These are phyloP conservation scores for Cyrtorhinus lividipennis DNA, from an alignment of 1,140 invertebrate genomes.

Conservation along the genomic window DNA sequence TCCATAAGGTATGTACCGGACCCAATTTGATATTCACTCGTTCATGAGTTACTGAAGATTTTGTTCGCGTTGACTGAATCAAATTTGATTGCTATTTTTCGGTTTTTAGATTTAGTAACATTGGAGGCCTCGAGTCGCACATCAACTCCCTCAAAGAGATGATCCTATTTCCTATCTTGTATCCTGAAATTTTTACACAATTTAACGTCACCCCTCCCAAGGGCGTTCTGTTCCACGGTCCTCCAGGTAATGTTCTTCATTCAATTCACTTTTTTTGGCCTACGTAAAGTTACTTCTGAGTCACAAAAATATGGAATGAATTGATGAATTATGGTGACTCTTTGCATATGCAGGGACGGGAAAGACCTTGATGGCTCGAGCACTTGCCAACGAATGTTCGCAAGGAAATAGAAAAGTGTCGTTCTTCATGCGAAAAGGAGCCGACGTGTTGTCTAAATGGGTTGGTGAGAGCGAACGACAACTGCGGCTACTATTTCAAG, in stretches of 20 bases:
- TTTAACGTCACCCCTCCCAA: constrained; percentile 71
- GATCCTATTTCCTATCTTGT: constrained; percentile 74
- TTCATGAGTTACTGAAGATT: not conserved
- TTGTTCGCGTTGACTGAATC: not conserved
- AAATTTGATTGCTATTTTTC: not conserved
- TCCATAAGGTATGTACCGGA: not conserved
- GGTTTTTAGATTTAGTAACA: constrained; percentile 41
- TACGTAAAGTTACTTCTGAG: too few species aligned
- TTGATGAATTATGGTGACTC: not conserved
- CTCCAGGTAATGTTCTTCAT: constrained; percentile 46
- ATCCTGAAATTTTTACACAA: constrained; percentile 71
- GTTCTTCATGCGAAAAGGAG: constrained; percentile 91
- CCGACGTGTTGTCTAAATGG: constrained; percentile 83
- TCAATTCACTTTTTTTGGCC: too few species aligned
- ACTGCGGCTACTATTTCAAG: constrained; percentile 75
- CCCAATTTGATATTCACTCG: not conserved
- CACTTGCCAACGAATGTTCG: constrained; percentile 72
- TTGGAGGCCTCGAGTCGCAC: constrained; percentile 71
- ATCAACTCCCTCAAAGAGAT: constrained; percentile 80
- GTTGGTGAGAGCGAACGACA: constrained; percentile 87
- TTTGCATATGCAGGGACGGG: constrained; percentile 58
- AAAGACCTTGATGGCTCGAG: constrained; percentile 72
- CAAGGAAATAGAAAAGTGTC: constrained; percentile 58
- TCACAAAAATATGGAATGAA: too few species aligned
- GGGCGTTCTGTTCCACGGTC: constrained; percentile 82